These are phyloP conservation scores for Eurystomus gularis DNA, from an alignment of 2,113 vertebrate species.

Conservation along the genomic window DNA sequence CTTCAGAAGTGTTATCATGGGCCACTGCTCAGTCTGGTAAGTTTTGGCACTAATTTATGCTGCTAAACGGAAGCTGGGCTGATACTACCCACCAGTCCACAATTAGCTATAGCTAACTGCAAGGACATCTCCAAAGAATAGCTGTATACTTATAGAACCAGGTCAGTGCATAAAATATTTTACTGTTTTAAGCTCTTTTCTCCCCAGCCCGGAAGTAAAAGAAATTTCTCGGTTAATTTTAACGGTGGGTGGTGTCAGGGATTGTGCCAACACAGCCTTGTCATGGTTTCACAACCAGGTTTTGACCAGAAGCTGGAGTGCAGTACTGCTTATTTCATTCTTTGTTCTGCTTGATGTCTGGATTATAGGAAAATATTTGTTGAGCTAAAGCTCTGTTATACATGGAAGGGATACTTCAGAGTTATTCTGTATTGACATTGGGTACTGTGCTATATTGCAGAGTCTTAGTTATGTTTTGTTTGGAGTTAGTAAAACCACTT, in stretches of 20 bases:
- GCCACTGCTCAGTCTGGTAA: not conserved
- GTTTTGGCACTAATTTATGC: not conserved
- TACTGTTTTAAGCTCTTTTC: not conserved
- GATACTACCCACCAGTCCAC: not conserved
- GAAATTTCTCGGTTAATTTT: not conserved
- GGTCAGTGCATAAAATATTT: not conserved
- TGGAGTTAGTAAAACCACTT: not conserved
- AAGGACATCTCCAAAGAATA: not conserved
- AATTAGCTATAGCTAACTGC: not conserved
- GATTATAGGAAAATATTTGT: conserved; percentile 8
- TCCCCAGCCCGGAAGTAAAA: not conserved
- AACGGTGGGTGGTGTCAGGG: not conserved
- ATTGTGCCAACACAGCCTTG: not conserved
- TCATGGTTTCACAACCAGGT: not conserved
- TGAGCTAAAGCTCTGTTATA: not conserved
- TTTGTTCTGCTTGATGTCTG: conserved; percentile 1
- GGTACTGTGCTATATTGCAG: not conserved
- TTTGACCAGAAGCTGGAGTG: not conserved
- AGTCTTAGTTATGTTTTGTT: not conserved
- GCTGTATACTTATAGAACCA: not conserved
- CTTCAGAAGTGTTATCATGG: not conserved
- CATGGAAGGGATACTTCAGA: not conserved
- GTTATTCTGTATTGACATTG: not conserved
- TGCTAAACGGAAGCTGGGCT: not conserved
- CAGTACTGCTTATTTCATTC: not conserved